Conservation (phyloP, 1,140 invertebrate genomes). For the Lepidurus arcticus region DNA sequence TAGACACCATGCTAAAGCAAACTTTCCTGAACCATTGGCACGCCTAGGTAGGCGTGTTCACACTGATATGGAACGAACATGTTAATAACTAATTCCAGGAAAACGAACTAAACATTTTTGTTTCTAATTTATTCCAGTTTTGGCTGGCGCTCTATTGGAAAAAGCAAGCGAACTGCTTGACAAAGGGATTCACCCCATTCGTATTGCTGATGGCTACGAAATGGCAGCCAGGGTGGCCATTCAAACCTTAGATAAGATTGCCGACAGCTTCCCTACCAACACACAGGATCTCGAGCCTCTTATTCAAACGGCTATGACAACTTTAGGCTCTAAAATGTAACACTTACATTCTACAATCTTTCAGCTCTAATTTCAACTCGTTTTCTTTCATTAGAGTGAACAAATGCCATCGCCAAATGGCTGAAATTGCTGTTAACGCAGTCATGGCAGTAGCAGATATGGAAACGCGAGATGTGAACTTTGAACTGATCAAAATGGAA, state of each 20-base stretch:
- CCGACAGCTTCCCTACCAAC: conserved; percentile 81
- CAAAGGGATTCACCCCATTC: conserved; percentile 96
- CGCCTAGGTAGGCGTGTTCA: conserved; percentile 36
- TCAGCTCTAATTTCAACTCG: conserved; percentile 25
- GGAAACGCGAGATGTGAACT: conserved; percentile 92
- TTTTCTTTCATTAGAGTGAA: conserved; percentile 54
- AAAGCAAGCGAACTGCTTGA: conserved; percentile 90
- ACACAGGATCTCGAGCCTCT: conserved; percentile 77
- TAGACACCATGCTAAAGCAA: conserved; percentile 33
- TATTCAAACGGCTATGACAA: conserved; percentile 94
- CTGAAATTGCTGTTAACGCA: conserved; percentile 96
- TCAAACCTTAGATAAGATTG: conserved; percentile 79
- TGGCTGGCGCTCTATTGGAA: conserved; percentile 87
- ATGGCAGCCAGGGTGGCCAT: conserved; percentile 87
- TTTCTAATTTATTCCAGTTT: conserved; percentile 49
- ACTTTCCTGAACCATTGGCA: conserved; percentile 36
- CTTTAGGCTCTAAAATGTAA: conserved; percentile 97
- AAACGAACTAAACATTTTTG: neutral
- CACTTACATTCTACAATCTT: neutral
- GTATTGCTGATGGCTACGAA: conserved; percentile 98
- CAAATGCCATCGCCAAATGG: conserved; percentile 91
- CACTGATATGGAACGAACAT: conserved; percentile 38
- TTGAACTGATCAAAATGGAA: conserved; percentile 98
- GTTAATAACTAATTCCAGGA: conserved; percentile 24
- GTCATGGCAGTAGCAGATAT: conserved; percentile 87